These are phyloP conservation scores for Zaprionus vittiger DNA, from an alignment of 1,140 invertebrate genomes.

Conservation along the genomic window DNA sequence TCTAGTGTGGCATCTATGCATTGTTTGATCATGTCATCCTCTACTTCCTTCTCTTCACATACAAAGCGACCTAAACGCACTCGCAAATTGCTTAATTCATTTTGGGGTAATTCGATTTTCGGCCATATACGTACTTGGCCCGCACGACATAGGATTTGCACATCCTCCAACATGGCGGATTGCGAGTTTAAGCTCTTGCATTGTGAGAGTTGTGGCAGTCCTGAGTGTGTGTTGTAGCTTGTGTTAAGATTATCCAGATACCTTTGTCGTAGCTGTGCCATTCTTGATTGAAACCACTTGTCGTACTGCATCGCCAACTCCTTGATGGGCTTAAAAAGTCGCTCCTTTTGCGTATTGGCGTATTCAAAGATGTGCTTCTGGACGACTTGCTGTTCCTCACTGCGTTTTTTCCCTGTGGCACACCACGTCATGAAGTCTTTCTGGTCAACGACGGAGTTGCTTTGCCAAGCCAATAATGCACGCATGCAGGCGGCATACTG, in stretches of 20 bases:
- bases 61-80: constrained; percentile 56
- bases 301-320: constrained; percentile 39
- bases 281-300: constrained; percentile 36
- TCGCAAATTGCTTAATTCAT: constrained; percentile 34
- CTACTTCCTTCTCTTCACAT: background rate
- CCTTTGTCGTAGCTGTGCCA: constrained; percentile 10
- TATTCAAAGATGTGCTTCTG: constrained; percentile 54
- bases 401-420: constrained; percentile 47
- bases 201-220: constrained; percentile 55
- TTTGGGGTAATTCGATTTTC: background rate
- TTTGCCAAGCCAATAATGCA: constrained; percentile 51
- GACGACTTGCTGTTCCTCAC: constrained; percentile 46
- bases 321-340: constrained; percentile 54
- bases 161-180: constrained; percentile 39
- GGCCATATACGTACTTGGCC: constrained; percentile 51
- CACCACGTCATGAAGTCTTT: constrained; percentile 53
- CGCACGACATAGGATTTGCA: constrained; percentile 35
- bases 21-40: background rate
- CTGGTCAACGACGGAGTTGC: constrained; percentile 6
- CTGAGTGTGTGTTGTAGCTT: constrained; percentile 47
- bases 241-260: constrained; percentile 14
- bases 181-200: constrained; percentile 51
- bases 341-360: constrained; percentile 34
- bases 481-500: constrained; percentile 62
- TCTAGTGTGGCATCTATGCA: constrained; percentile 10